Evolutionary conservation across 2,113 vertebrate species (phyloP).

Genomic region (Procapra przewalskii): DNA sequence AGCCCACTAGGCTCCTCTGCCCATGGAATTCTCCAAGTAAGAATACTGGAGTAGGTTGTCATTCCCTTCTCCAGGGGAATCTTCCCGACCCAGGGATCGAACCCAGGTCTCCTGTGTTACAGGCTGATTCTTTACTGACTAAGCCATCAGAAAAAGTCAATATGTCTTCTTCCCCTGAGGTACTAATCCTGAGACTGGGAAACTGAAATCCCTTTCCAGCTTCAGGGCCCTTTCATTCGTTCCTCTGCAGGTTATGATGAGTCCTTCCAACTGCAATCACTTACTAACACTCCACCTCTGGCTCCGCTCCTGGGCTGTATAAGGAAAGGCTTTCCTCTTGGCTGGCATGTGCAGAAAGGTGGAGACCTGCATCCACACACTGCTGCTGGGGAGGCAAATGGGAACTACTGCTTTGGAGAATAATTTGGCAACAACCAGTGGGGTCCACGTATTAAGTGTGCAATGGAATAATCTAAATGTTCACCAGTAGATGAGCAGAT

Average conservation of each 20-base stretch:
- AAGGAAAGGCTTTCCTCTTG: not conserved
- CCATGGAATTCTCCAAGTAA: not conserved
- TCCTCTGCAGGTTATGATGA: not conserved
- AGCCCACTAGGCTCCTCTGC: not conserved
- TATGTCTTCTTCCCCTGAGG: not conserved
- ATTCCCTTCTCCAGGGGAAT: not conserved
- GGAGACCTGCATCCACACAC: accelerated
- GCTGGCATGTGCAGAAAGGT: not conserved
- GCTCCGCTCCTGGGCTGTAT: not conserved
- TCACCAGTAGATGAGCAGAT: accelerated
- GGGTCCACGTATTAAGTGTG: not conserved
- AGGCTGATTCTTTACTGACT: not conserved
- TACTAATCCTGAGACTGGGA: not conserved
- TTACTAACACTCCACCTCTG: not conserved
- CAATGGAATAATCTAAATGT: not conserved
- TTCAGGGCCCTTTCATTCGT: not conserved
- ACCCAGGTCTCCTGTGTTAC: not conserved
- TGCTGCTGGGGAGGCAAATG: not conserved
- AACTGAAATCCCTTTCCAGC: not conserved
- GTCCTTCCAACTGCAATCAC: not conserved
- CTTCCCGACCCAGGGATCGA: accelerated
- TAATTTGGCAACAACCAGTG: not conserved
- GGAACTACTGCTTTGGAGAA: not conserved
- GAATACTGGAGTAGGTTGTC: not conserved
- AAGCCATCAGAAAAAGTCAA: not conserved